Evolutionary conservation across 2,888 invertebrate species (phyloP), one percentile per base, ranked within the genome.

Genomic region (Siphonodentalium dalli): DNA sequence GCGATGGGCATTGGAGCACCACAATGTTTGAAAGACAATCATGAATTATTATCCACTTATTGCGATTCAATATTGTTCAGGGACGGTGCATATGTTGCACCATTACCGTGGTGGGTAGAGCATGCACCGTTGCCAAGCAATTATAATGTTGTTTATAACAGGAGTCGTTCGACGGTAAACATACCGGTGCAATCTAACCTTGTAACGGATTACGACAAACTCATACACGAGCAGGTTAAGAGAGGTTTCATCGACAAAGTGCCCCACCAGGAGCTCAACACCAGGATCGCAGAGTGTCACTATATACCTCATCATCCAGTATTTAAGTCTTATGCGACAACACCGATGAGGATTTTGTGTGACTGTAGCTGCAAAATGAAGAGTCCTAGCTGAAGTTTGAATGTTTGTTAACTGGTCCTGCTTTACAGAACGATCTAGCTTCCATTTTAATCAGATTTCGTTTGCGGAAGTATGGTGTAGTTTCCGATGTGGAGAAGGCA

Each of bases 361-460:
- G 46, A 58, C 26, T 58, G 51, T 23, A 61, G 53, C 38, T 57
- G 51, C 29, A 29, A 43, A 5, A 15, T 41, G 23, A 34, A 37
- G 7, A 27, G 9, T 9, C 31, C 49, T 15, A n/a, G n/a, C 11
- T 43, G 55, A 9, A 61, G 55, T 35, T 41, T 66, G 2, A 66
- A 64, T 41, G 55, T 41, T 34, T 63, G n/a, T 13, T 18, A 11
- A 23, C 28, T 6, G 46, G 45, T 3, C 58, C 54, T 3, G 47
- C 56, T 13, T 7, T 34, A 1, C 21, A 55, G 9, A 65, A 63
- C 41, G 60, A 60, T 26, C 27, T 60, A 1, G 49, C 54, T 15
- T 33, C 37, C 7, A 41, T 61, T 18, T 33, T 65, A 4, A 18
- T 58, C 2, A 34, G 57, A 8, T 66, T 64, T 34, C 41, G n/a